Percentiles rank a stretch among this genome's conserved stretches.
Conservation (phyloP, 2,113 vertebrate species). For the Thomomys bottae region DNA sequence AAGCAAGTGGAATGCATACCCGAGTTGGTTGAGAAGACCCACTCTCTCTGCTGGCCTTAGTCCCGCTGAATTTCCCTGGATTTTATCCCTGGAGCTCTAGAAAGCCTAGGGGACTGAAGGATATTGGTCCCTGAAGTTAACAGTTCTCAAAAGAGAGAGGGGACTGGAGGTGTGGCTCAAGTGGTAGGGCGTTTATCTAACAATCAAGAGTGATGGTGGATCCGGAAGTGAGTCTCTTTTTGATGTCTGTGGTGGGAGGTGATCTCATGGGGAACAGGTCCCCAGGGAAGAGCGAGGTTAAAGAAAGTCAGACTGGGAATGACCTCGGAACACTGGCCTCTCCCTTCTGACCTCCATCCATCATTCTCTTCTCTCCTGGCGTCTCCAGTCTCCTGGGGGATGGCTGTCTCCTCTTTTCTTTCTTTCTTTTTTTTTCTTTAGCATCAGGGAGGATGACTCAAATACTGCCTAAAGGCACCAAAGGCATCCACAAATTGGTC, state of each 20-base stretch:
- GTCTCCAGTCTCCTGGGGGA: slow-evolving; percentile 77
- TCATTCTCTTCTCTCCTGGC: slow-evolving; percentile 53
- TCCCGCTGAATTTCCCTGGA: neutral
- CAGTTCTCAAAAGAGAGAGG: neutral
- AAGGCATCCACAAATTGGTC: slow-evolving; percentile 78
- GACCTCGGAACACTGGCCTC: slow-evolving; percentile 68
- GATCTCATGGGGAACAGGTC: slow-evolving; percentile 62
- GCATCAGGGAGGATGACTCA: slow-evolving; percentile 74
- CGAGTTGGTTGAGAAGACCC: neutral
- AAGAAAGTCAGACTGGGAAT: slow-evolving; percentile 71
- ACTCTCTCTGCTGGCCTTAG: neutral
- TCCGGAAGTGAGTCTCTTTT: slow-evolving; percentile 29
- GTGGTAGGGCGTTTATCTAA: no score
- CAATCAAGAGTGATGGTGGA: neutral
- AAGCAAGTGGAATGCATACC: neutral
- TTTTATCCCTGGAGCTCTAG: neutral
- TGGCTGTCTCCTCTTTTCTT: slow-evolving; percentile 76
- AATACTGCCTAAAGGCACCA: slow-evolving; percentile 67
- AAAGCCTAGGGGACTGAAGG: neutral
- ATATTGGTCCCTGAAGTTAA: neutral
- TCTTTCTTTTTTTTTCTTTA: slow-evolving; percentile 50
- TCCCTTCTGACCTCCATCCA: slow-evolving; percentile 76
- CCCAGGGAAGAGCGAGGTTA: slow-evolving; percentile 67
- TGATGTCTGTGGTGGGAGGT: slow-evolving; percentile 64
- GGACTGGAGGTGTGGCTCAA: no score